Conservation (phyloP, 1,140 invertebrate genomes). For the Atopsyche davidsoni region DNA sequence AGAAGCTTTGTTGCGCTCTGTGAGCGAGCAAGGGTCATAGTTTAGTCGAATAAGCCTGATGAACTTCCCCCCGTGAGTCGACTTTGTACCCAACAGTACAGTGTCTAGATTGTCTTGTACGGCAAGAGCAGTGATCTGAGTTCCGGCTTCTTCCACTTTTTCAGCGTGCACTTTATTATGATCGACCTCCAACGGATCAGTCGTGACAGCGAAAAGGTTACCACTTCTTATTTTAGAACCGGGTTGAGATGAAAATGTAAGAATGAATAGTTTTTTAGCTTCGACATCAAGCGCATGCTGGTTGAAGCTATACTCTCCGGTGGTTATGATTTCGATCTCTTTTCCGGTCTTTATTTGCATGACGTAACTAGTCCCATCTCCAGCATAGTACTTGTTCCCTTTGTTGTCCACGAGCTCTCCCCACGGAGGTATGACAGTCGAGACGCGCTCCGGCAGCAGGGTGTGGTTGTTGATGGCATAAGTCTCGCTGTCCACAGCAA, state of each 20-base stretch:
- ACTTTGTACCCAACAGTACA: conserved; percentile 8
- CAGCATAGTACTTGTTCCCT: conserved; percentile 6
- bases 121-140: conserved; percentile 14
- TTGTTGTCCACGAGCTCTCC: conserved; percentile 11
- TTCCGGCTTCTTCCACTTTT: conserved; percentile 10
- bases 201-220: conserved; percentile 8
- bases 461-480: background rate
- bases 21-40: conserved; percentile 9
- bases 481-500: conserved; percentile 2
- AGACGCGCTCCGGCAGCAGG: background rate
- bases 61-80: conserved; percentile 7
- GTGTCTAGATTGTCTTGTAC: conserved; percentile 7
- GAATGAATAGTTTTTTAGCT: conserved; percentile 14
- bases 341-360: conserved; percentile 5
- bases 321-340: conserved; percentile 14
- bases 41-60: conserved; percentile 8
- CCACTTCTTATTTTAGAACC: conserved; percentile 3
- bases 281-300: conserved; percentile 5
- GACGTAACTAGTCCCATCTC: conserved; percentile 4
- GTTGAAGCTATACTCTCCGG: conserved; percentile 12
- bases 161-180: conserved; percentile 5
- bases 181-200: conserved; percentile 4
- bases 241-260: conserved; percentile 1
- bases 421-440: background rate
- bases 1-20: background rate